phyloP scores from a whole-genome alignment of 37 sponge, comb jelly and placozoan genomes.

The Eunapius fragilis region DNA sequence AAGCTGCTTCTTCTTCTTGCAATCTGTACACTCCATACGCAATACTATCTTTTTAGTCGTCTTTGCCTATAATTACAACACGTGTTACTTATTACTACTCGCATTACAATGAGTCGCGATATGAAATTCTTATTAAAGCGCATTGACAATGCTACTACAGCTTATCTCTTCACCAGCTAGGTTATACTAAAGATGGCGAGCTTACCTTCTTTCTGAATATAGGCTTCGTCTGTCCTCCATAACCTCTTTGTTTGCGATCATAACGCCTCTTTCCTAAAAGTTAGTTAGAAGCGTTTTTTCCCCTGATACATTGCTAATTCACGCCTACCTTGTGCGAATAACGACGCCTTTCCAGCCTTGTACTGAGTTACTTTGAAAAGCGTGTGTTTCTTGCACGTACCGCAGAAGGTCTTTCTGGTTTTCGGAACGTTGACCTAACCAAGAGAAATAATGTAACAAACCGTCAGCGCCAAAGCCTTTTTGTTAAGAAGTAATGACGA shows the following conservation, averaged over 20 bases:
- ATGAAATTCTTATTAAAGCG: too few relatives aligned
- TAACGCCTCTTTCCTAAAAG: constrained; percentile 90
- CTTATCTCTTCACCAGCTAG: too few relatives aligned
- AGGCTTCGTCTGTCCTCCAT: constrained; percentile 98
- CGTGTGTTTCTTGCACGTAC: constrained; percentile 83
- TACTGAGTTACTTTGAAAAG: constrained; percentile 97
- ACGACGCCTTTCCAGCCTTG: constrained; percentile 92
- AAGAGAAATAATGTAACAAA: neutral
- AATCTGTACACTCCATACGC: constrained; percentile 91
- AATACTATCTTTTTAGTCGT: constrained; percentile 98
- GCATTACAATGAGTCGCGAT: too few relatives aligned
- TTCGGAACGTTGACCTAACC: constrained; percentile 97
- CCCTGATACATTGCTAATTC: too few relatives aligned
- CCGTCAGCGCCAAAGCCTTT: too few relatives aligned
- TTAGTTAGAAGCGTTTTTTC: neutral
- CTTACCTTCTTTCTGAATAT: constrained; percentile 93
- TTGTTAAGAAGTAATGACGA: neutral
- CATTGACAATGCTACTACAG: too few relatives aligned
- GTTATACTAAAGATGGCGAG: neutral
- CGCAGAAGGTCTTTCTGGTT: constrained; percentile 89
- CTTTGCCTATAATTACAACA: constrained; percentile 75
- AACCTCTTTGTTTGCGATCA: constrained; percentile 94
- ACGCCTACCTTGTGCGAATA: constrained; percentile 81
- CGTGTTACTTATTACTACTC: too few relatives aligned
- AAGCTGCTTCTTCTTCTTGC: constrained; percentile 87